phyloP scores from a whole-genome alignment of 1,140 invertebrate species.

The Ceratosolen fusciceps region DNA sequence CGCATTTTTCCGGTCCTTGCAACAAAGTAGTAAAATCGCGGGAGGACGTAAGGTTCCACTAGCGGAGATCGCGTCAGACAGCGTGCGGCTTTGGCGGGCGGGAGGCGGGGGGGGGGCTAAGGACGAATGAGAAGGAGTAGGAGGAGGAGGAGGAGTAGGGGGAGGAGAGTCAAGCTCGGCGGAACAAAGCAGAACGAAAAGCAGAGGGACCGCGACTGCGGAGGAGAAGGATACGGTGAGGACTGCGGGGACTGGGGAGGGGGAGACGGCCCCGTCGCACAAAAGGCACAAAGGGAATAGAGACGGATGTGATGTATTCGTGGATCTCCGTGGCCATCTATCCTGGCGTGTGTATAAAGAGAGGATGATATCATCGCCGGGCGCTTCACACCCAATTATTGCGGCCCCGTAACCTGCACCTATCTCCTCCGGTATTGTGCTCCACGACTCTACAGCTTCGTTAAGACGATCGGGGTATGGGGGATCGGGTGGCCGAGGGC shows the following conservation, averaged over 20 bases:
- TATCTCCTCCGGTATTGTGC: constrained; percentile 27
- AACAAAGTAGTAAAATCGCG: neutral
- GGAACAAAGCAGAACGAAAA: constrained; percentile 12
- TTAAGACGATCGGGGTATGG: constrained; percentile 30
- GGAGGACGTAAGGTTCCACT: neutral
- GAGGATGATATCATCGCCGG: constrained; percentile 44
- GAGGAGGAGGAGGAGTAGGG: neutral
- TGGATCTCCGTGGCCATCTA: neutral
- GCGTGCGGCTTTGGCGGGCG: too few relatives aligned
- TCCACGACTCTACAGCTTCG: constrained; percentile 48
- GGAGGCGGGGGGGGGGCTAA: too few relatives aligned
- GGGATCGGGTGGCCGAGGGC: neutral
- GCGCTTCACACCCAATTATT: constrained; percentile 57
- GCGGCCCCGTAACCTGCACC: constrained; percentile 21
- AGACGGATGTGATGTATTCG: constrained; percentile 24
- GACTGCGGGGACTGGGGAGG: neutral
- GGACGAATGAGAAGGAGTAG: too few relatives aligned
- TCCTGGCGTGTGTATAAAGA: constrained; percentile 32
- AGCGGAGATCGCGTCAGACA: neutral
- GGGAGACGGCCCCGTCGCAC: neutral
- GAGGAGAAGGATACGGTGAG: neutral
- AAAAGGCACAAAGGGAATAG: constrained; percentile 17
- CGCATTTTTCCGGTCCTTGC: neutral
- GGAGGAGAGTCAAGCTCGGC: constrained; percentile 12
- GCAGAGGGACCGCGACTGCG: neutral